phyloP scores from a whole-genome alignment of 2,888 invertebrate genomes.

The Stenichneumon culpator region DNA sequence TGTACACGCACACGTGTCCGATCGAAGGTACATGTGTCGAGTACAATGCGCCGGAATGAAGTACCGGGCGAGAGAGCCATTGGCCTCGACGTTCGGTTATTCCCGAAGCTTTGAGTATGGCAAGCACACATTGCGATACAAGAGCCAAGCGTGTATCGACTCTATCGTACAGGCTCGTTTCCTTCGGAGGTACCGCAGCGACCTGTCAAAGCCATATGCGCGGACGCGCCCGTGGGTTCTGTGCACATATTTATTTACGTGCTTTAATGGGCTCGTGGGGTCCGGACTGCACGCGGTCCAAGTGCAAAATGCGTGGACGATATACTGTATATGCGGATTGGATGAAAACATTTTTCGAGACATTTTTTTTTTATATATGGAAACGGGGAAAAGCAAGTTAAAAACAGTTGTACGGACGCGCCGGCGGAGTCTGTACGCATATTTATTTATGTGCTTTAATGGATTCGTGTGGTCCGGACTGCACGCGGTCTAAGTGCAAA shows the following conservation, averaged over 20 bases:
- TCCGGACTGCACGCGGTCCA: conserved; percentile 17
- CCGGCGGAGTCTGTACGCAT: conserved; percentile 19
- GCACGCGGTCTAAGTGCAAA: too few species aligned
- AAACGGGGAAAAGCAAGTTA: too few species aligned
- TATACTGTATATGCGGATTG: too few species aligned
- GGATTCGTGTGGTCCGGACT: too few species aligned
- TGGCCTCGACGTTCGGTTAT: conserved; percentile 54
- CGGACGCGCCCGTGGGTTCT: conserved; percentile 9
- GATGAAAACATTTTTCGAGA: too few species aligned
- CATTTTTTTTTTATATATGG: too few species aligned
- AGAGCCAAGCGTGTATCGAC: conserved; percentile 20
- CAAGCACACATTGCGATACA: not conserved
- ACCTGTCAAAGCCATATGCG: conserved; percentile 9
- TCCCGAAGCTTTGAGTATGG: conserved; percentile 47
- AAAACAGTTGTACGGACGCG: not conserved
- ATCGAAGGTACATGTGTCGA: conserved; percentile 45
- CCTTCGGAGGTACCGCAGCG: not conserved
- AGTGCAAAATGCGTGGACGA: conserved; percentile 45
- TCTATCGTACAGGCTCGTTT: not conserved
- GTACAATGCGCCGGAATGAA: conserved; percentile 60
- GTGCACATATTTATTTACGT: conserved; percentile 57
- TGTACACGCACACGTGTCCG: conserved; percentile 5
- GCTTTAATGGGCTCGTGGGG: conserved; percentile 52
- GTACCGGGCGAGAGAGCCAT: conserved; percentile 32
- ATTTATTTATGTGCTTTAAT: conserved; percentile 29